Conservation (phyloP, 2,113 vertebrate species). For the Perca schrenkii region DNA sequence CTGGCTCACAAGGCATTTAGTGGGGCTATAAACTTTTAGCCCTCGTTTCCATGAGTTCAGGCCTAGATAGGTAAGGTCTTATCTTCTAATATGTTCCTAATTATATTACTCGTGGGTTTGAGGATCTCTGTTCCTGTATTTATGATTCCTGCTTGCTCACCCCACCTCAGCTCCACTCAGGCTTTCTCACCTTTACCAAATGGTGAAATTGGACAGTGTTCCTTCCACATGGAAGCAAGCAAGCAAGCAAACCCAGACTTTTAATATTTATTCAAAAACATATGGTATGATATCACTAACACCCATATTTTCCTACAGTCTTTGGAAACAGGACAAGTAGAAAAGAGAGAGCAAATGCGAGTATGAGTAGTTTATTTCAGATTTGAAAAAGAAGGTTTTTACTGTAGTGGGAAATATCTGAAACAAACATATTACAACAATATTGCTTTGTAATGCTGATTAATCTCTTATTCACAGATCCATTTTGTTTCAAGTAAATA, state of each 20-base stretch:
- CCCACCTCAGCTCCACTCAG: not conserved
- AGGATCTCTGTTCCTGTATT: not conserved
- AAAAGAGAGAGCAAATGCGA: not conserved
- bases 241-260: not conserved
- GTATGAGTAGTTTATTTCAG: slow-evolving; percentile 19
- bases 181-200: not conserved
- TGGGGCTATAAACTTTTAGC: not conserved
- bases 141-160: not conserved
- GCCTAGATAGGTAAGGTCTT: no score
- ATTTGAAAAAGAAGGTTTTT: slow-evolving; percentile 1
- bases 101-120: not conserved
- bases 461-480: not conserved
- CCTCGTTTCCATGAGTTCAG: not conserved
- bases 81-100: no score
- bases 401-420: not conserved
- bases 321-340: not conserved
- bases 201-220: not conserved
- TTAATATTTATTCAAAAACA: not conserved
- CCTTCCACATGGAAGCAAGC: not conserved
- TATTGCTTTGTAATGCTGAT: slow-evolving; percentile 23
- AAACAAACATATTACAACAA: slow-evolving; percentile 19
- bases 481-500: not conserved
- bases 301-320: not conserved
- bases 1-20: not conserved
- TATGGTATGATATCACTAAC: not conserved